phyloP scores from a whole-genome alignment of 1,140 invertebrate species.

The Anastatus disparis region DNA sequence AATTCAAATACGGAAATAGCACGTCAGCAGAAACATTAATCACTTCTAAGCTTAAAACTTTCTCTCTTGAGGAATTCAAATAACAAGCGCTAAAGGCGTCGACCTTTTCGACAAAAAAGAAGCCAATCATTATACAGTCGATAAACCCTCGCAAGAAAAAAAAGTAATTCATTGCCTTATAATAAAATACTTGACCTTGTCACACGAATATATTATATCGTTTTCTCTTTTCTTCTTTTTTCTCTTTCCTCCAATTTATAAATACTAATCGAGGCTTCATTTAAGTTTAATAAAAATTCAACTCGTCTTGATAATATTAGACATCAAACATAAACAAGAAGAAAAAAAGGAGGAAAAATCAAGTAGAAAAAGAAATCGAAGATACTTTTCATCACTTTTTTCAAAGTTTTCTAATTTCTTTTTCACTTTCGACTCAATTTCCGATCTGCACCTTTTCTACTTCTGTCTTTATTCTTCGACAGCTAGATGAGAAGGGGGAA shows the following conservation, averaged over 20 bases:
- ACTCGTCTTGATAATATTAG: slow-evolving; percentile 16
- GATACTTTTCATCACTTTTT: too few species aligned
- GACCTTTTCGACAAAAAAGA: too few species aligned
- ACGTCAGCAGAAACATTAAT: background rate
- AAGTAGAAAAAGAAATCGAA: too few species aligned
- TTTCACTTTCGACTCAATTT: background rate
- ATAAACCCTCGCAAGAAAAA: background rate
- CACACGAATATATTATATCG: background rate
- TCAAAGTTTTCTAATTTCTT: background rate
- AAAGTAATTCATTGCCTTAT: background rate
- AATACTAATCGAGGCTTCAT: slow-evolving; percentile 16
- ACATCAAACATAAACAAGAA: too few species aligned
- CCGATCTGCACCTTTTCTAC: background rate
- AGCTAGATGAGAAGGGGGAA: too few species aligned
- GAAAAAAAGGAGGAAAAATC: too few species aligned
- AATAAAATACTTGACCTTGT: background rate
- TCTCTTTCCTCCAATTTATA: background rate
- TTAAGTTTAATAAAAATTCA: slow-evolving; percentile 10
- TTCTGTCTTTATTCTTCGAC: background rate
- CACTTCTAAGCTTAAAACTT: too few species aligned
- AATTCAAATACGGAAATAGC: background rate
- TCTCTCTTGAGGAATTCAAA: slow-evolving; percentile 1
- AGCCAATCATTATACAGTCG: background rate
- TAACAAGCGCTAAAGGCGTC: slow-evolving; percentile 1
- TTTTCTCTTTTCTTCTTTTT: background rate